Conservation (phyloP, 2,113 vertebrate species). For the Stigmatopora nigra region DNA sequence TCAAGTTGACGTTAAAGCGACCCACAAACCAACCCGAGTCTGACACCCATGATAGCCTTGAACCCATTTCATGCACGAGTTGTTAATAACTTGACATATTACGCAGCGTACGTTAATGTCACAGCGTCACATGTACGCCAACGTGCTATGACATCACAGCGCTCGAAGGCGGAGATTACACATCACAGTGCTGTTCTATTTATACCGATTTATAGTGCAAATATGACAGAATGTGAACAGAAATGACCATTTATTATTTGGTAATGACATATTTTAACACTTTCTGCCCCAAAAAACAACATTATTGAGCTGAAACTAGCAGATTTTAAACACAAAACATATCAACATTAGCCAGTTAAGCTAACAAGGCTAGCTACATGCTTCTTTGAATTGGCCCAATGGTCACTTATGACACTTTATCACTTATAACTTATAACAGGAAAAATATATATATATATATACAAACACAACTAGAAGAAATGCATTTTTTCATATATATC, state of each 20-base stretch:
- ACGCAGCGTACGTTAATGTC: not conserved
- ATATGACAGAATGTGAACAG: not conserved
- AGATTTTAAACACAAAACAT: not conserved
- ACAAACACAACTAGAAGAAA: not conserved
- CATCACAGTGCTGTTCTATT: conserved; percentile 7
- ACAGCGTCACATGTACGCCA: not conserved
- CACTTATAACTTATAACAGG: not conserved
- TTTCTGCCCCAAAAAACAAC: too few relatives aligned
- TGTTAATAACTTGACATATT: not conserved
- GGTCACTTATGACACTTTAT: not conserved
- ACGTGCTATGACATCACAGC: conserved; percentile 18
- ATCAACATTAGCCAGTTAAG: not conserved
- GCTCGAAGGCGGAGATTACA: conserved; percentile 14
- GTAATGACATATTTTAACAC: too few relatives aligned
- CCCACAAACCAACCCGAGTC: too few relatives aligned
- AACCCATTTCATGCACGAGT: too few relatives aligned
- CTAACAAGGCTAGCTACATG: not conserved
- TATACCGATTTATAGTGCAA: not conserved
- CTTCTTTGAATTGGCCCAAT: not conserved
- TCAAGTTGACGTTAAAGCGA: too few relatives aligned
- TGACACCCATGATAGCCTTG: too few relatives aligned
- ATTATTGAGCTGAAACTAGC: too few relatives aligned
- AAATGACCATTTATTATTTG: not conserved
- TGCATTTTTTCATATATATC: not conserved
- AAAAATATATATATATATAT: too few relatives aligned